These are phyloP conservation scores for Pitta sordida DNA, from an alignment of 2,113 vertebrate genomes.

Conservation along the genomic window DNA sequence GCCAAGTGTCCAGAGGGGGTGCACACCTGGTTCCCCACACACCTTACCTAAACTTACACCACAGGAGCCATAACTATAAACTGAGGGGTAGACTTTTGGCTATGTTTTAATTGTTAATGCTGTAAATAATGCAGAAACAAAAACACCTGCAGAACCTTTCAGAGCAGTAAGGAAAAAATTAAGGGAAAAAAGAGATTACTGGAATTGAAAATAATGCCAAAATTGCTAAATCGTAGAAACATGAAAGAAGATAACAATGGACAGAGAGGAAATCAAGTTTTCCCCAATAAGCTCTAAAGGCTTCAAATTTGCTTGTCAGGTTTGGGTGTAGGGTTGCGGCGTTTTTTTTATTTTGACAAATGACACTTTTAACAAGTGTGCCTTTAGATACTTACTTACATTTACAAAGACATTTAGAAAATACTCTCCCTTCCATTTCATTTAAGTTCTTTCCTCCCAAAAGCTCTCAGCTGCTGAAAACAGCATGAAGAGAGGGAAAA, in stretches of 20 bases:
- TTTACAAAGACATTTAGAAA: not conserved
- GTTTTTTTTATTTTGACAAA: not conserved
- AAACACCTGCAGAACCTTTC: not conserved
- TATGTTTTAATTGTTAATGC: not conserved
- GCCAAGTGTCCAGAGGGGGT: too few species aligned
- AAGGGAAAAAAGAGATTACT: not conserved
- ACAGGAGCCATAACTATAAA: not conserved
- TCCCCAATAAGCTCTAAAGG: not conserved
- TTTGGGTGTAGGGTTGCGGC: not conserved
- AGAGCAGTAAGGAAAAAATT: not conserved
- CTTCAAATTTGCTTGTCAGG: not conserved
- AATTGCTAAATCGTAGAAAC: not conserved
- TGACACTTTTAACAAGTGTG: not conserved
- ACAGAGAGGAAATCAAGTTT: not conserved
- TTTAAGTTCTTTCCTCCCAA: not conserved
- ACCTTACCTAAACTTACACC: not conserved
- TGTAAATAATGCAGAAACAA: not conserved
- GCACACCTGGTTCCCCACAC: too few species aligned
- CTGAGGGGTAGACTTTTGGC: not conserved
- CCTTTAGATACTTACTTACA: not conserved
- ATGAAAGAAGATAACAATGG: not conserved
- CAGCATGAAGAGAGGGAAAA: fast-evolving
- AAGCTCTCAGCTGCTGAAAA: not conserved
- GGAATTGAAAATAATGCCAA: not conserved
- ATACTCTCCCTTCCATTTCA: not conserved